A percentile compares a stretch with the other conserved stretches of the same genome.
Evolutionary conservation across 1,140 invertebrate species (phyloP).

Genomic region (Pantala flavescens): DNA sequence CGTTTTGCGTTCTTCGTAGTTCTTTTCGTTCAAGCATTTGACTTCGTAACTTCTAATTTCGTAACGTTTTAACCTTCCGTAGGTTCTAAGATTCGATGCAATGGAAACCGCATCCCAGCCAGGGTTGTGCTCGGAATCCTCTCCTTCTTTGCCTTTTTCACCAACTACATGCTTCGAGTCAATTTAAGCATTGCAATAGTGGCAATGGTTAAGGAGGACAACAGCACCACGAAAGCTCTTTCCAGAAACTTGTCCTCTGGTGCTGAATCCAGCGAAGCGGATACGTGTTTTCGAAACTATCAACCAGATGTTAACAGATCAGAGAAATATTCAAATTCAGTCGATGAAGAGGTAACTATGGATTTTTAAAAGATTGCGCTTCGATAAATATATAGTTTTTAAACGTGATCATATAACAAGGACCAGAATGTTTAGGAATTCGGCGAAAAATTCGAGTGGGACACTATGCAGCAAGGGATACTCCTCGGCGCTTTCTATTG

Average conservation of each 20-base stretch:
- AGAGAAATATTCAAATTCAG: not conserved
- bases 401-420: too few species aligned
- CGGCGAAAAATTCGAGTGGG: conserved; percentile 25
- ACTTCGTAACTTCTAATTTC: too few species aligned
- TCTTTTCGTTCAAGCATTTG: too few species aligned
- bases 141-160: conserved; percentile 26
- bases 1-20: too few species aligned
- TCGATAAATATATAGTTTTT: too few species aligned
- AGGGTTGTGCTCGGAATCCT: conserved; percentile 26
- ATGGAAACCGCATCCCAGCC: conserved; percentile 18
- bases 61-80: too few species aligned
- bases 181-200: conserved; percentile 40
- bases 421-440: not conserved
- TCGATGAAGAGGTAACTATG: not conserved
- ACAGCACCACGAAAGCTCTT: conserved; percentile 16
- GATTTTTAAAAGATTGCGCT: too few species aligned
- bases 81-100: too few species aligned
- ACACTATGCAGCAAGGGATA: conserved; percentile 26
- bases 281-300: not conserved
- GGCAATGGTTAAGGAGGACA: conserved; percentile 35
- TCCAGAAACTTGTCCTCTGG: not conserved
- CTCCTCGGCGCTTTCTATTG: conserved; percentile 28
- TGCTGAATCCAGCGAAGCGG: not conserved
- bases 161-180: conserved; percentile 33
- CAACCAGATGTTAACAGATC: not conserved